These are phyloP conservation scores for Meloidogyne chitwoodi DNA, from an alignment of 1,140 invertebrate genomes.

Conservation along the genomic window DNA sequence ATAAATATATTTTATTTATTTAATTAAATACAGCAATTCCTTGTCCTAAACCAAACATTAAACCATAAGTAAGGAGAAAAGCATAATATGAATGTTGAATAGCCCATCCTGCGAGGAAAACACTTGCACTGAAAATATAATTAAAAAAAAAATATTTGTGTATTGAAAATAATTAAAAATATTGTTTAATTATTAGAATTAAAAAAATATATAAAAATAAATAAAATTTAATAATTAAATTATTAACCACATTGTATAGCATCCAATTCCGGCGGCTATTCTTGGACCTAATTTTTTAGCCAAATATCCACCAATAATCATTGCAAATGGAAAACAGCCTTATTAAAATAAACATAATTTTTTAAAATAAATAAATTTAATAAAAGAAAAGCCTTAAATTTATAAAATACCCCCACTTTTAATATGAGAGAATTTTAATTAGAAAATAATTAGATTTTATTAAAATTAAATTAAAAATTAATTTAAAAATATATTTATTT, in stretches of 20 bases:
- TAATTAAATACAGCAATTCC: slow-evolving; percentile 53
- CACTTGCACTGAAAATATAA: slow-evolving; percentile 47
- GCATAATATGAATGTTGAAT: slow-evolving; percentile 47
- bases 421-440: no score
- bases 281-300: slow-evolving; percentile 48
- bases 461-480: background rate
- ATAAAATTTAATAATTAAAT: slow-evolving; percentile 3
- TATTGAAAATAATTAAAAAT: no score
- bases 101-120: slow-evolving; percentile 51
- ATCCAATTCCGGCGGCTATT: slow-evolving; percentile 48
- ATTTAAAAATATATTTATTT: no score
- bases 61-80: slow-evolving; percentile 56
- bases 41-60: slow-evolving; percentile 57
- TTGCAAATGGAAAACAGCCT: slow-evolving; percentile 59
- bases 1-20: background rate
- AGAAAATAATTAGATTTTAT: no score
- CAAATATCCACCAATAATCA: slow-evolving; percentile 56
- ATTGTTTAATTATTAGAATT: no score
- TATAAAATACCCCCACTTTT: no score
- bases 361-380: background rate
- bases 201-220: background rate
- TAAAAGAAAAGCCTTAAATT: no score
- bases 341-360: background rate
- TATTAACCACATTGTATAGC: slow-evolving; percentile 50
- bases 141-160: slow-evolving; percentile 6